phyloP scores from a whole-genome alignment of 2,113 vertebrate genomes.

The Pygoscelis adeliae region DNA sequence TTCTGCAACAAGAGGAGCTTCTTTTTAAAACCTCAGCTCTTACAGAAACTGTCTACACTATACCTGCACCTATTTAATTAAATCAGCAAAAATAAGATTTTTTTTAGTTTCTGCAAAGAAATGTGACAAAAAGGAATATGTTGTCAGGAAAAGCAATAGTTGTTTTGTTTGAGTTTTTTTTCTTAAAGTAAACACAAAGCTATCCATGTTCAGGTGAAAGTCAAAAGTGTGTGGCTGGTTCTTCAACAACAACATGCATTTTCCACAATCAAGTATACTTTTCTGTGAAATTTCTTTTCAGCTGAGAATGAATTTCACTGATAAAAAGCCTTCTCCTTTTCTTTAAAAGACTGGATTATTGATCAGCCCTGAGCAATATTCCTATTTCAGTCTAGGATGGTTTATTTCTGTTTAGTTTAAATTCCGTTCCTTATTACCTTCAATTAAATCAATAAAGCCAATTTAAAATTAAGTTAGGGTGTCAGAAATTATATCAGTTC shows the following conservation, averaged over 20 bases:
- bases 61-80: not conserved
- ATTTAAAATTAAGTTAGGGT: not conserved
- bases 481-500: not conserved
- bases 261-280: not conserved
- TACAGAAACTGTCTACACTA: not conserved
- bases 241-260: not conserved
- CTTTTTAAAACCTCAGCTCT: not conserved
- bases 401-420: not conserved
- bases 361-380: not conserved
- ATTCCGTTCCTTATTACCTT: not conserved
- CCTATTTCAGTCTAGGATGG: not conserved
- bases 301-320: not conserved
- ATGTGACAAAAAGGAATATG: not conserved
- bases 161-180: not conserved
- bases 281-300: not conserved
- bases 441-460: not conserved
- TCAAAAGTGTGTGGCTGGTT: not conserved
- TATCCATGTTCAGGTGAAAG: not conserved
- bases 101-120: not conserved
- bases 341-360: not conserved
- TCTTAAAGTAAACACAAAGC: not conserved
- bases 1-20: not conserved
- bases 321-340: not conserved
- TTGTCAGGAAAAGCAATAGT: not conserved
- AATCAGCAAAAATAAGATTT: not conserved